Evolutionary conservation across 2,888 invertebrate species (phyloP).

Genomic region (Odontomyia ornata): DNA sequence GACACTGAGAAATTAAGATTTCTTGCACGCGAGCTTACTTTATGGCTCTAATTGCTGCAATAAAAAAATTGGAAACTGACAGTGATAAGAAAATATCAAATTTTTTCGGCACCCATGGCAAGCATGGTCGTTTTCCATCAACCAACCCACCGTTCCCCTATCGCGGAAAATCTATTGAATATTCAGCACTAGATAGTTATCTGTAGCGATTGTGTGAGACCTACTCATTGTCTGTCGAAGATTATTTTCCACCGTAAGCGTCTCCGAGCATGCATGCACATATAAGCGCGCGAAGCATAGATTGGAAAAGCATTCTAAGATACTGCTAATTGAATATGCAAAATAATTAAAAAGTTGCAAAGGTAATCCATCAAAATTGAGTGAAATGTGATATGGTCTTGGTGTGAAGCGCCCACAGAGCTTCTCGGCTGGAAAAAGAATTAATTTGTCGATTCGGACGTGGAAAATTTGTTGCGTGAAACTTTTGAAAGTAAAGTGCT

Average conservation of each 20-base stretch:
- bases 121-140: too few species aligned
- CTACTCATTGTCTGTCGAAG: conserved; percentile 34
- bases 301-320: conserved; percentile 24
- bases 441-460: background rate
- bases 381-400: conserved; percentile 40
- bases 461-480: conserved; percentile 20
- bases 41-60: too few species aligned
- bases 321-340: background rate
- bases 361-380: conserved; percentile 36
- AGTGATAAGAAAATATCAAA: too few species aligned
- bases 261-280: background rate
- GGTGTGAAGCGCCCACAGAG: conserved; percentile 33
- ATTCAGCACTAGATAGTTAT: background rate
- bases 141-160: conserved; percentile 3
- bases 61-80: too few species aligned
- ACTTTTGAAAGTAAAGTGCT: background rate
- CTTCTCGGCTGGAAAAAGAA: conserved; percentile 17
- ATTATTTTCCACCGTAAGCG: conserved; percentile 4
- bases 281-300: background rate
- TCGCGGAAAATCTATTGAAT: conserved; percentile 5
- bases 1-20: too few species aligned
- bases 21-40: too few species aligned
- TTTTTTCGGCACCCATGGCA: too few species aligned
- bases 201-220: background rate
- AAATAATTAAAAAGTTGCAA: conserved; percentile 19